Base-by-base conservation (phyloP, 2,113 vertebrate species). In the Leptobrachium ailaonicum region DNA sequence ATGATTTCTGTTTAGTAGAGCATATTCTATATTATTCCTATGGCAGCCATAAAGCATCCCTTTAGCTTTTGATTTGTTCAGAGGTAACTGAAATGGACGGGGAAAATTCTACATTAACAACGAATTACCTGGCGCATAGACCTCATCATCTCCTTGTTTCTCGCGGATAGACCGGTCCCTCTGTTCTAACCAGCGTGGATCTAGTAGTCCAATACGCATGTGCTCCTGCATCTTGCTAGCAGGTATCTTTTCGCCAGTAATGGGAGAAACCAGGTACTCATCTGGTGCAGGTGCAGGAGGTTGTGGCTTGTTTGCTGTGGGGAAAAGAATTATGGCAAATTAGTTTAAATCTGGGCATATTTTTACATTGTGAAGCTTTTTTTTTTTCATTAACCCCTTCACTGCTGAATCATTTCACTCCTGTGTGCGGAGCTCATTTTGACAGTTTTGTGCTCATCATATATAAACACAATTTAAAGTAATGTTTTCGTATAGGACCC, bases 141-240 rank as follows among this genome's bases (percentile, higher is more conserved):
- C 98, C 75, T 99, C 97, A 0, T 99, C 98, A 14, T 99, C 97
- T 0, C 93, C 98, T 92, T 99, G 98, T 45, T 97, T 95, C 87
- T 99, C 97, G 1, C 96, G 92, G 85, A 98, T 97, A 82, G 94
- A 96, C 47, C 97, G 96, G 70, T 99, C 97, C 0, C 97, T 92
- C 88, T 99, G 97, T 88, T 99, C 97, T 86, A 99, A 85, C 98
- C 98, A 99, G 32, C 97, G 98, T 0, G 98, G 98, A 79, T 98
- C 98, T 82, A 99, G 94, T 12, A 99, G 95, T 6, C 98, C 98
- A 2, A 99, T 99, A 6, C 97, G 93, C 98, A 99, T 99, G 86
- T 99, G 98, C 60, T 99, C 98, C 79, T 98, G 98, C 96, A 99
- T 99, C 88, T 99, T 99, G 85, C 98, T 99, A 86, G 98, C 98